A percentile compares a stretch with the other conserved stretches of the same genome.
phyloP scores from a whole-genome alignment of 2,113 vertebrate species.

The Pogona vitticeps region DNA sequence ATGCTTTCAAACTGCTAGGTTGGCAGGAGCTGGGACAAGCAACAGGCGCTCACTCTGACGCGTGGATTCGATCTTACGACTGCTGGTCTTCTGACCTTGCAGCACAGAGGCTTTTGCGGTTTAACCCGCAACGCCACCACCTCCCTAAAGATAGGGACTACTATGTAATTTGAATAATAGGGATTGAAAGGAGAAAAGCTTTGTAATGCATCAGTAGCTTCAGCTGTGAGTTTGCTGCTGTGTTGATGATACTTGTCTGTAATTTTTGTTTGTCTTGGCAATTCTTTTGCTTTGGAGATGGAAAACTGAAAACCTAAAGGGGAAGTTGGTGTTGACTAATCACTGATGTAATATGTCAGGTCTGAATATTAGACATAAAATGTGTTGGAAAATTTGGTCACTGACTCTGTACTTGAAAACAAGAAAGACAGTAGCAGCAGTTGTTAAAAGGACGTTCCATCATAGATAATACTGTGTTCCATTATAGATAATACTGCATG shows the following conservation, averaged over 20 bases:
- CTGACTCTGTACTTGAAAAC: background rate
- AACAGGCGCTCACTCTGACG: too few relatives aligned
- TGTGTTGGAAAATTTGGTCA: background rate
- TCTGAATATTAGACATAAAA: slow-evolving; percentile 9
- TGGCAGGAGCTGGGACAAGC: too few relatives aligned
- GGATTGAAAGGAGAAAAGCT: background rate
- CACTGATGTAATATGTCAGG: background rate
- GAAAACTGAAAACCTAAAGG: slow-evolving; percentile 39
- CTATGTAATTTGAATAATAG: background rate
- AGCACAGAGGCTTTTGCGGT: too few relatives aligned
- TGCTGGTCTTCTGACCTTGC: too few relatives aligned
- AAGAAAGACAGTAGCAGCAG: background rate
- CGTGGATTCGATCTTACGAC: too few relatives aligned
- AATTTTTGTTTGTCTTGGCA: slow-evolving; percentile 48
- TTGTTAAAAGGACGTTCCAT: background rate
- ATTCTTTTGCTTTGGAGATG: background rate
- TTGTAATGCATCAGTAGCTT: background rate
- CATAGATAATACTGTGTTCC: too few relatives aligned
- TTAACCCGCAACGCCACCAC: too few relatives aligned
- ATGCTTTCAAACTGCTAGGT: too few relatives aligned
- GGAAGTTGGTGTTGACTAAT: background rate
- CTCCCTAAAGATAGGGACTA: too few relatives aligned
- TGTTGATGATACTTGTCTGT: slow-evolving; percentile 11
- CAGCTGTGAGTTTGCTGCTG: background rate
- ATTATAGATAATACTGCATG: background rate